Conservation (phyloP, 2,888 invertebrate genomes). For the Bruchidius siliquastri region DNA sequence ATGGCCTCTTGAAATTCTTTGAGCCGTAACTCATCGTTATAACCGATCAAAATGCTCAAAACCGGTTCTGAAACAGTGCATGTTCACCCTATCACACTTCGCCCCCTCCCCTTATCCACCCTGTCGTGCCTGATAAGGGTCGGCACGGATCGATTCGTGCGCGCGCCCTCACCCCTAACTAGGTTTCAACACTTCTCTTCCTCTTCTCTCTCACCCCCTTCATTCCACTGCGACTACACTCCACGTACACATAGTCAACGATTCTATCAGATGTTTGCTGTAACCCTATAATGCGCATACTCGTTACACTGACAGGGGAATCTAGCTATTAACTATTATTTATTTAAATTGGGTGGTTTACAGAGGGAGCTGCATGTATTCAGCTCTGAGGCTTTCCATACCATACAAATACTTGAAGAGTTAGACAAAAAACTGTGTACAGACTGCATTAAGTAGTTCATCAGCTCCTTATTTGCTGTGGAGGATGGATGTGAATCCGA, state of each 20-base stretch:
- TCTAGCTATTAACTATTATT: no score
- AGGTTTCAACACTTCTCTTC: background rate
- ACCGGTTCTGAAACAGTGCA: background rate
- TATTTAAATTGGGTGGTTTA: no score
- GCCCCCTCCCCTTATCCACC: background rate
- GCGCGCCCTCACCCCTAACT: background rate
- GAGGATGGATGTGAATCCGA: no score
- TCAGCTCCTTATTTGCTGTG: no score
- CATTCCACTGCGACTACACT: background rate
- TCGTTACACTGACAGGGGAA: background rate
- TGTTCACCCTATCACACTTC: background rate
- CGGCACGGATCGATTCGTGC: background rate
- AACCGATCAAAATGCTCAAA: background rate
- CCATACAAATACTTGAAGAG: no score
- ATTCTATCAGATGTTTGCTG: background rate
- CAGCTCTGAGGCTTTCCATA: no score
- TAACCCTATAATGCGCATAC: background rate
- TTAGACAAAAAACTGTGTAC: no score
- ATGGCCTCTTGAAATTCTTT: no score
- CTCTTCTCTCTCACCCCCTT: background rate
- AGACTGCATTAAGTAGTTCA: no score
- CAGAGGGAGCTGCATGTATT: no score
- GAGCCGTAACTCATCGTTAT: no score
- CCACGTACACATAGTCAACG: background rate
- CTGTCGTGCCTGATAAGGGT: background rate